Evolutionary conservation across 1,140 invertebrate genomes (phyloP).

Genomic region (Triops longicaudatus): DNA sequence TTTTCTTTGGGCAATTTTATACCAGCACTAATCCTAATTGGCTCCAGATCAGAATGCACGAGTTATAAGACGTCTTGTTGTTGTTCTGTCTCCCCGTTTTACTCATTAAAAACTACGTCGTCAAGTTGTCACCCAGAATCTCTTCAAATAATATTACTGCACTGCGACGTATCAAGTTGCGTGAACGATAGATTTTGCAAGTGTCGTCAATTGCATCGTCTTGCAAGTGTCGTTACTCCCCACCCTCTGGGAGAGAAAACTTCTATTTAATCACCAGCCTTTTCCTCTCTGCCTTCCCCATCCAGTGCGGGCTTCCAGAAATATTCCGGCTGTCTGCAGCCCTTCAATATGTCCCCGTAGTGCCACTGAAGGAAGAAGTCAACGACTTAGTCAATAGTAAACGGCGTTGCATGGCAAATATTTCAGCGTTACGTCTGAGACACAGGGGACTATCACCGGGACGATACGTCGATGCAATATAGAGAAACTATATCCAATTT

Average conservation of each 20-base stretch:
- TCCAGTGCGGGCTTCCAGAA: neutral
- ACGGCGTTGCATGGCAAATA: neutral
- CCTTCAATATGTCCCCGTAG: neutral
- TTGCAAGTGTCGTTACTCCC: neutral
- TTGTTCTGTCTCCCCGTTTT: neutral
- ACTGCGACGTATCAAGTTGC: neutral
- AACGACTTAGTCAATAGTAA: constrained; percentile 4
- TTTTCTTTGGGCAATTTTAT: no score
- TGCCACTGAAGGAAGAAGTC: neutral
- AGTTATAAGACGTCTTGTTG: neutral
- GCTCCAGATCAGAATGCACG: neutral
- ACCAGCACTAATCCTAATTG: neutral
- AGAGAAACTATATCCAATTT: neutral
- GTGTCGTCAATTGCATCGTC: neutral
- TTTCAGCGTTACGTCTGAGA: neutral
- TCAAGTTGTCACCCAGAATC: no score
- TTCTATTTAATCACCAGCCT: neutral
- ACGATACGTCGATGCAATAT: neutral
- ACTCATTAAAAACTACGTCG: no score
- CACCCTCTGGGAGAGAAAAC: neutral
- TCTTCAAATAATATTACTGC: no score
- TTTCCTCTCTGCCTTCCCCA: neutral
- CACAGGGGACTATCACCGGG: neutral
- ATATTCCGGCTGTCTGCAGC: neutral
- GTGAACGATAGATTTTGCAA: neutral